Conservation (phyloP, 2,888 invertebrate genomes). For the Drosophila pseudotalamancana region DNA sequence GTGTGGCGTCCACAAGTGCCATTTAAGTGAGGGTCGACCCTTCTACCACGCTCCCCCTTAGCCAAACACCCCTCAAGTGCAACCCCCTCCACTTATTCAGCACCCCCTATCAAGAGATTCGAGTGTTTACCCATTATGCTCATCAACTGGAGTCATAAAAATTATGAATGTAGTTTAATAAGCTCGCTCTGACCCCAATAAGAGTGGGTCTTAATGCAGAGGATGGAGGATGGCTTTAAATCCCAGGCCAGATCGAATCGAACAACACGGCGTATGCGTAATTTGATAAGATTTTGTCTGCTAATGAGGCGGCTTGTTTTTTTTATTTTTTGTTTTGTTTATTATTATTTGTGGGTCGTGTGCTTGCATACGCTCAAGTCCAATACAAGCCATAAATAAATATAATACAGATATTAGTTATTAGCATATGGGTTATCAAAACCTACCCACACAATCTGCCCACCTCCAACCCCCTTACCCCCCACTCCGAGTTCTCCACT, state of each 20-base stretch:
- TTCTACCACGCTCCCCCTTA: background rate
- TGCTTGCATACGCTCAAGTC: constrained; percentile 60
- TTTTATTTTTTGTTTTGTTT: constrained; percentile 7
- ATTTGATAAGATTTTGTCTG: constrained; percentile 66
- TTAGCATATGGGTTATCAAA: constrained; percentile 74
- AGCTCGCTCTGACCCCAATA: constrained; percentile 65
- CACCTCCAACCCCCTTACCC: background rate
- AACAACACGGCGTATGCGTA: constrained; percentile 69
- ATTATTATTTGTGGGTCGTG: constrained; percentile 39
- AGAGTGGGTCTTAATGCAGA: background rate
- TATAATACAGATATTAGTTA: constrained; percentile 77
- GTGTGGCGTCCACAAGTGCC: constrained; percentile 55
- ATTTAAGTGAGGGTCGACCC: constrained; percentile 10
- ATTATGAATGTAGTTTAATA: constrained; percentile 70
- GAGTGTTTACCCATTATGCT: constrained; percentile 46
- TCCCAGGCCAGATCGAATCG: constrained; percentile 14
- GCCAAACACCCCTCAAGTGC: background rate
- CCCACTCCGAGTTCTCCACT: no score
- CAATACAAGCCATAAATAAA: constrained; percentile 74
- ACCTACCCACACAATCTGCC: constrained; percentile 9
- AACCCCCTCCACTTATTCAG: constrained; percentile 38
- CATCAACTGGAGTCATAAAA: constrained; percentile 56
- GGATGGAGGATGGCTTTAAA: constrained; percentile 23
- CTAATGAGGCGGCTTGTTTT: constrained; percentile 63
- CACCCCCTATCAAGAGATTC: constrained; percentile 24